phyloP scores from a whole-genome alignment of 2,113 vertebrate genomes.

The Sialia sialis region DNA sequence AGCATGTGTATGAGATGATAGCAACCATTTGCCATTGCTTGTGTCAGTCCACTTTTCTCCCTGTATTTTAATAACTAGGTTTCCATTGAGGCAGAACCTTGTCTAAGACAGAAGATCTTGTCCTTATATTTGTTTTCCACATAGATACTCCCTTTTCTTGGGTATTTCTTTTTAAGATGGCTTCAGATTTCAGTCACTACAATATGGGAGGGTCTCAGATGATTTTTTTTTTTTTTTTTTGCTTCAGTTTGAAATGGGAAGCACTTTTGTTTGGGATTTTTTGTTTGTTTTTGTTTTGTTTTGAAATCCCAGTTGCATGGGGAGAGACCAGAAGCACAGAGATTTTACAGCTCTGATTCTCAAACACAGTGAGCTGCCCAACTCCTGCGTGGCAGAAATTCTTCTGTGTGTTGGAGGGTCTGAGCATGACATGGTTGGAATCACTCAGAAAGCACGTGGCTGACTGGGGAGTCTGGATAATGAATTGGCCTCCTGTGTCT shows the following conservation, averaged over 20 bases:
- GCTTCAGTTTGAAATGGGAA: background rate
- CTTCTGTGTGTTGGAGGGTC: background rate
- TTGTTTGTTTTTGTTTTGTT: background rate
- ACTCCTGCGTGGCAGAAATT: slow-evolving; percentile 23
- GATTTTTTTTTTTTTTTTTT: background rate
- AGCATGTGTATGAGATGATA: background rate
- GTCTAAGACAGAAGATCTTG: background rate
- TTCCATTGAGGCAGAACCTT: background rate
- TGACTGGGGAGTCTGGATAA: background rate
- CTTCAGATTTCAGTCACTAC: background rate
- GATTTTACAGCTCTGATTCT: background rate
- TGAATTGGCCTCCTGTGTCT: background rate
- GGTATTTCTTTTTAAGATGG: background rate
- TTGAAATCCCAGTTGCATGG: background rate
- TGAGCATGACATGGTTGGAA: background rate
- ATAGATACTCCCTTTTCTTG: background rate
- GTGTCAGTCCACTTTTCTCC: background rate
- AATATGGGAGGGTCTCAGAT: background rate
- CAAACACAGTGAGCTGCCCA: background rate
- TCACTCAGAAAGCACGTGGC: background rate
- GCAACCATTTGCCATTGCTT: background rate
- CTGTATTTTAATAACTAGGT: background rate
- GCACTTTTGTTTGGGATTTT: background rate
- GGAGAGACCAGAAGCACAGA: background rate
- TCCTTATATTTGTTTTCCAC: background rate